Percentiles rank a stretch among this genome's conserved stretches.
These are phyloP conservation scores for Aleiodes leptofemur DNA, from an alignment of 2,888 invertebrate species.

Conservation along the genomic window DNA sequence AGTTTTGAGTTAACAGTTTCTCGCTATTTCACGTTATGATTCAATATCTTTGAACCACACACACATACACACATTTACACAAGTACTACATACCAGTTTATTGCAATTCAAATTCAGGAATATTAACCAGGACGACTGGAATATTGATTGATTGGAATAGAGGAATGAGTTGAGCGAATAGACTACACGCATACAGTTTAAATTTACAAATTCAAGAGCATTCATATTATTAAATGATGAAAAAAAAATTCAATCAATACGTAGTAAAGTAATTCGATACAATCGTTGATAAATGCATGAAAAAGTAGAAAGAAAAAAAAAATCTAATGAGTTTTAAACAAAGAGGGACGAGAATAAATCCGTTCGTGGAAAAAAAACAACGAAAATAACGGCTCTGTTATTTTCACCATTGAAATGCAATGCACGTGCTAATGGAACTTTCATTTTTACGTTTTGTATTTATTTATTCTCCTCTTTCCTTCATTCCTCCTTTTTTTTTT, in stretches of 20 bases:
- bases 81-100: too few relatives aligned
- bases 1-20: slow-evolving; percentile 13
- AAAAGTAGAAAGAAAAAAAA: neutral
- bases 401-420: neutral
- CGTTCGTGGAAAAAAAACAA: neutral
- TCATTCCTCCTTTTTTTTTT: neutral
- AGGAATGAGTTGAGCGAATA: slow-evolving; percentile 5
- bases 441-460: neutral
- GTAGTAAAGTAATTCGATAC: neutral
- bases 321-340: too few relatives aligned
- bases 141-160: slow-evolving; percentile 47
- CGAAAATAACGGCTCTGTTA: neutral
- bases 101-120: slow-evolving; percentile 1
- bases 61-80: slow-evolving; percentile 4
- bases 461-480: neutral
- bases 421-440: neutral
- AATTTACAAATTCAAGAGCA: neutral
- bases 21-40: slow-evolving; percentile 15
- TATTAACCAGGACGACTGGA: slow-evolving; percentile 44
- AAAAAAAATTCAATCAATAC: neutral
- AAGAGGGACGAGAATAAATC: too few relatives aligned
- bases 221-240: too few relatives aligned
- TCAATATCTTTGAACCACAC: slow-evolving; percentile 32
- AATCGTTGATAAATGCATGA: neutral
- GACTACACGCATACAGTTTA: too few relatives aligned